These are phyloP conservation scores for Aricia artaxerxes DNA, from an alignment of 2,888 invertebrate genomes.

Conservation along the genomic window DNA sequence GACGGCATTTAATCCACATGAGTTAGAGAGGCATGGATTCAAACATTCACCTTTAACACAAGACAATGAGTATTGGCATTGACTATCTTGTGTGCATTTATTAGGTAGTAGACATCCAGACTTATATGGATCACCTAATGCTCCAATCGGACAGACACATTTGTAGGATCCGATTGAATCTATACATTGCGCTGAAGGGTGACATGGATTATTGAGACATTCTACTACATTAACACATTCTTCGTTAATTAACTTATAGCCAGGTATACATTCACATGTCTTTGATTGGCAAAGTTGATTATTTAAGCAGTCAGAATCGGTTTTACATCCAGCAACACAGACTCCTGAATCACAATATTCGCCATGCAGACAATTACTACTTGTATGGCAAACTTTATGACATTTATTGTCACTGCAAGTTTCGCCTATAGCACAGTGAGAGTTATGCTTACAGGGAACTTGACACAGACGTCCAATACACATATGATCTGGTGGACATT, in stretches of 20 bases:
- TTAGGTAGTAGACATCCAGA: constrained; percentile 88
- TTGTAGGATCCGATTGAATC: constrained; percentile 90
- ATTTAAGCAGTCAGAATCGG: constrained; percentile 88
- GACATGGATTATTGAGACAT: constrained; percentile 89
- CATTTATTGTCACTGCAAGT: constrained; percentile 89
- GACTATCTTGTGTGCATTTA: constrained; percentile 86
- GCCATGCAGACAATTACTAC: constrained; percentile 93
- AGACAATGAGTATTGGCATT: constrained; percentile 87
- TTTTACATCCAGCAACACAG: constrained; percentile 91
- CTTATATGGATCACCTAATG: constrained; percentile 85
- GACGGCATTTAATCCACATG: constrained; percentile 88
- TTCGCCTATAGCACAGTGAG: constrained; percentile 91
- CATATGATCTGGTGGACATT: constrained; percentile 88
- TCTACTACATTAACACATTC: constrained; percentile 92
- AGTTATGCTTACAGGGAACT: constrained; percentile 86
- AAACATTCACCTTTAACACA: constrained; percentile 89
- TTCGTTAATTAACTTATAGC: constrained; percentile 86
- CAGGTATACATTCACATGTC: constrained; percentile 88
- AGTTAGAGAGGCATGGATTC: constrained; percentile 87
- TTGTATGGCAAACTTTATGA: constrained; percentile 92
- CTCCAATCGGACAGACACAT: constrained; percentile 89
- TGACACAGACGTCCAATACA: constrained; percentile 90
- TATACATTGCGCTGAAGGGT: constrained; percentile 88
- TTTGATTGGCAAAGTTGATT: constrained; percentile 88
- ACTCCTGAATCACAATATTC: constrained; percentile 92